Conservation (phyloP, 2,797 vertebrate genomes). For the Microcaecilia unicolor region DNA sequence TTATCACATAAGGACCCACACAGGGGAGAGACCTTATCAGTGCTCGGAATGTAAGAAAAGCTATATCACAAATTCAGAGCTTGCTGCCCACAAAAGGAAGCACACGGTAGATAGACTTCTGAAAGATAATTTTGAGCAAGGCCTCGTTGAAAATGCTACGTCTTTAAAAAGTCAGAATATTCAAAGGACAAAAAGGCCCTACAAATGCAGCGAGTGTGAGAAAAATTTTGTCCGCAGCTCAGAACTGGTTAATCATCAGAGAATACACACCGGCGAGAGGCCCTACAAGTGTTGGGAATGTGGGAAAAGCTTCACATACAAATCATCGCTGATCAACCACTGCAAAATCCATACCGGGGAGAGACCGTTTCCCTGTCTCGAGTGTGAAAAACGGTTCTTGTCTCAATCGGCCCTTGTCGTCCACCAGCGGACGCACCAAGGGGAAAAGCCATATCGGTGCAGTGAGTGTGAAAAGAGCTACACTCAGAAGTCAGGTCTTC, state of each 20-base stretch:
- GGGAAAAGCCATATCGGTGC: not conserved
- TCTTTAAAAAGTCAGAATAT: conserved; percentile 3
- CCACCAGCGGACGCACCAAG: conserved; percentile 4
- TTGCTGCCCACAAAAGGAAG: not conserved
- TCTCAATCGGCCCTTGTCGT: not conserved
- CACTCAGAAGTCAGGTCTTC: too few relatives aligned
- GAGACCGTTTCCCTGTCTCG: not conserved
- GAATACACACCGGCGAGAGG: not conserved
- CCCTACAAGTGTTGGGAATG: conserved; percentile 18
- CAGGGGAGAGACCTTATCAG: not conserved
- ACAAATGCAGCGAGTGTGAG: not conserved
- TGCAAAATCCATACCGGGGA: conserved; percentile 4
- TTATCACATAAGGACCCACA: too few relatives aligned
- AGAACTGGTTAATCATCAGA: not conserved
- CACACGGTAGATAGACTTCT: conserved; percentile 3
- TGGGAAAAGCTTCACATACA: conserved; percentile 19
- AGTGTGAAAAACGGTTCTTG: conserved; percentile 1
- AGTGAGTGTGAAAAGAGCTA: not conserved
- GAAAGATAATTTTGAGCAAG: conserved; percentile 5
- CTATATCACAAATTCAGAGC: conserved; percentile 3
- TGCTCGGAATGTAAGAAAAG: conserved; percentile 6
- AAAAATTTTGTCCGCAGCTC: not conserved
- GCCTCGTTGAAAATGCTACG: conserved; percentile 2
- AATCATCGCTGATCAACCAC: not conserved
- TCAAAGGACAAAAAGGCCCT: conserved; percentile 1